phyloP scores from a whole-genome alignment of 2,797 vertebrate genomes.

The Xyrichtys novacula region DNA sequence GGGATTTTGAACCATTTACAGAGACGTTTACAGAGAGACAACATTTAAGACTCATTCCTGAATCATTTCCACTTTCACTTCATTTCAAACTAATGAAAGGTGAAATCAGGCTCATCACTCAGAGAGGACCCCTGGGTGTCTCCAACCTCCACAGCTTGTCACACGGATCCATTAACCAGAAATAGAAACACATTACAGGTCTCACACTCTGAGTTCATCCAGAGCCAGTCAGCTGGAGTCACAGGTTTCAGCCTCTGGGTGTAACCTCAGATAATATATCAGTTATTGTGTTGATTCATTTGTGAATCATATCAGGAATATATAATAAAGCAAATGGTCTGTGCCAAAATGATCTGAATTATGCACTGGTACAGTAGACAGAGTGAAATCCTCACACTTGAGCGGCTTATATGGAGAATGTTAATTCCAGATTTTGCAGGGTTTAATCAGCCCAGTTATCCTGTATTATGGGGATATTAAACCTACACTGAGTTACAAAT shows the following conservation, averaged over 20 bases:
- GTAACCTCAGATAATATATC: neutral
- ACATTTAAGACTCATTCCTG: neutral
- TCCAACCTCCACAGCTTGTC: neutral
- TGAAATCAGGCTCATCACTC: neutral
- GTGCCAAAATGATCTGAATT: neutral
- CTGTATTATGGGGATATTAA: neutral
- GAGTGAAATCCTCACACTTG: neutral
- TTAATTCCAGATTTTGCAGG: neutral
- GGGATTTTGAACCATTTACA: no score
- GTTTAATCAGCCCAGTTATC: neutral
- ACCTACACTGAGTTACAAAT: neutral
- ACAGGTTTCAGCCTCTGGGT: neutral
- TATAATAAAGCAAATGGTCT: neutral
- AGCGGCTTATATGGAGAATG: neutral
- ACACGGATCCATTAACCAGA: neutral
- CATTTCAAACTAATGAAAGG: neutral
- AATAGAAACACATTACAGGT: conserved; percentile 24
- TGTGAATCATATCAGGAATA: neutral
- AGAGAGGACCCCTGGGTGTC: neutral
- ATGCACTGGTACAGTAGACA: neutral
- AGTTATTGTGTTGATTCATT: neutral
- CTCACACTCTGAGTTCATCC: conserved; percentile 2
- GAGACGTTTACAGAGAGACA: neutral
- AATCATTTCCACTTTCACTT: neutral
- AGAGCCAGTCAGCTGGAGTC: neutral